Evolutionary conservation across 1,140 invertebrate genomes (phyloP), one percentile per base, ranked within the genome.

Genomic region (Nautilus pompilius): DNA sequence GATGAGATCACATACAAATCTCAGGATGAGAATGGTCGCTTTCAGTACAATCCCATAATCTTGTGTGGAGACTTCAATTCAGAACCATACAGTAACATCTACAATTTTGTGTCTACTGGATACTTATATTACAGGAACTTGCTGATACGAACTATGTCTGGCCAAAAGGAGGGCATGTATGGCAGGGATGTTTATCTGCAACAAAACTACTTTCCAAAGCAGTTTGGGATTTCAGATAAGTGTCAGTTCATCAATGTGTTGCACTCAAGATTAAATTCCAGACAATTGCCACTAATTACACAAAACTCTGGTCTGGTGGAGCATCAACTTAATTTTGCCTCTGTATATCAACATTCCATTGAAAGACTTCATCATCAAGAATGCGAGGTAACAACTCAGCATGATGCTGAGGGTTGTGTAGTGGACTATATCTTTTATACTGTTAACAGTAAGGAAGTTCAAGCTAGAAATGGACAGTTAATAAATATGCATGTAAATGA

Each of bases 51-150:
- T 53, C 93, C 95, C 0, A 86, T 93, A 2, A 88, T 98, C 61
- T 61, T 97, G 51, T 90, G 91, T 10, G 95, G 95, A 0, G 95
- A 98, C 80, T 91, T 97, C 56, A 98, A 98, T 82, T 87, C 90
- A 5, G 82, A 87, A 65, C 89, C 91, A 0, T 76, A 88, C 46
- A 89, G 89, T 36, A 83, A 87, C 4, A 86, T 95, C 0, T 89
- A 93, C 70, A 81, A 88, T 55, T 88, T 94, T 51, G 80, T 95
- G 48, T 86, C 84, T 0, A 82, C 83, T n/a, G 91, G 91, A 22
- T 72, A 80, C 45, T 81, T 92, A 5, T 77, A 87, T 67, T 90
- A 88, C 71, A 72, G 81, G 45, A 83, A 77, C 5, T 59, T 81
- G 5, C 57, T 68, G 4, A 60, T 63, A 28, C 69, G 74, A 4